These are phyloP conservation scores for Myotis myotis DNA, from an alignment of 2,797 vertebrate genomes.

Conservation along the genomic window DNA sequence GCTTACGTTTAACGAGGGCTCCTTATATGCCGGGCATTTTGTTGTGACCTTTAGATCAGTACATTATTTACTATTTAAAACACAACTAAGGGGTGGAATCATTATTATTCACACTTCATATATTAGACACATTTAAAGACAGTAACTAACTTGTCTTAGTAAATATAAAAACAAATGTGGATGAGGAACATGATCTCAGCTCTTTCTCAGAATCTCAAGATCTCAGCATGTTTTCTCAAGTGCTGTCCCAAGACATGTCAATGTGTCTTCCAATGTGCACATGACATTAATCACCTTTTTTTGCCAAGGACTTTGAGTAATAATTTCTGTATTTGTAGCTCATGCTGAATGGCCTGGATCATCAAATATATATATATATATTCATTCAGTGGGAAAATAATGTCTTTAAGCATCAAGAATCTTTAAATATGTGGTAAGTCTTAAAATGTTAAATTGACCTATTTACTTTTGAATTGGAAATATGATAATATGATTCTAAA, in stretches of 20 bases:
- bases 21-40: neutral
- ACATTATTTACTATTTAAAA: neutral
- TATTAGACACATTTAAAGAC: neutral
- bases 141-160: neutral
- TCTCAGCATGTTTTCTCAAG: neutral
- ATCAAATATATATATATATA: neutral
- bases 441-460: neutral
- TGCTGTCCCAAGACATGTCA: neutral
- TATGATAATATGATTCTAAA: constrained; percentile 31
- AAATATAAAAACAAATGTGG: neutral
- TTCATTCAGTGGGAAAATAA: neutral
- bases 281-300: neutral
- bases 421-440: neutral
- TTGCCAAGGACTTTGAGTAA: neutral
- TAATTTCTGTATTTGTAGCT: neutral
- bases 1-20: neutral
- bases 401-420: neutral
- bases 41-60: neutral
- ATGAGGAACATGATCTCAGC: neutral
- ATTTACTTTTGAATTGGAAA: constrained; percentile 27
- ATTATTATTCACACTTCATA: neutral
- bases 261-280: neutral
- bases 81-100: neutral
- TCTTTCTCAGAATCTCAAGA: neutral
- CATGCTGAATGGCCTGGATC: neutral